phyloP scores from a whole-genome alignment of 2,113 vertebrate species.

The Siphamia tubifer region DNA sequence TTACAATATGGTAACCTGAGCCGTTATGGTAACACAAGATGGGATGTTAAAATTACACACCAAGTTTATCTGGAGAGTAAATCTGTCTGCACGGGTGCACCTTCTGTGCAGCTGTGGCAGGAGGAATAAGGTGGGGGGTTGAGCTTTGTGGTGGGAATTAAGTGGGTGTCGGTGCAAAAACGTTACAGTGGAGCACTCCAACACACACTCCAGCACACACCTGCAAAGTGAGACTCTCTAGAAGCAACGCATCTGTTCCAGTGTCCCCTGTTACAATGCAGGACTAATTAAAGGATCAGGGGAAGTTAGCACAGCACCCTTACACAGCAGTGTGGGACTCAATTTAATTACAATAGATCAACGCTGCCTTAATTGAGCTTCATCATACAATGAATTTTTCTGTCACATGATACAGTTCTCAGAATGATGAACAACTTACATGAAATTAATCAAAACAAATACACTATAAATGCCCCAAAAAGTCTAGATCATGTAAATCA shows the following conservation, averaged over 20 bases:
- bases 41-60: background rate
- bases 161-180: constrained; percentile 14
- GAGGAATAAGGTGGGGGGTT: background rate
- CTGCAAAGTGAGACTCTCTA: constrained; percentile 25
- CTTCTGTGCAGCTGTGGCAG: constrained; percentile 15
- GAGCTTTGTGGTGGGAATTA: constrained; percentile 2
- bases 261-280: constrained; percentile 29
- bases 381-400: constrained; percentile 11
- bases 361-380: constrained; percentile 48
- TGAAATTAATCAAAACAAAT: constrained; percentile 55
- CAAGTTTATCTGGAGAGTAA: background rate
- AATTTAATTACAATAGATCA: constrained; percentile 64
- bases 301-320: constrained; percentile 30
- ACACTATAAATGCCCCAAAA: constrained; percentile 6
- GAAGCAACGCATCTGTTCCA: constrained; percentile 53
- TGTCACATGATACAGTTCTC: constrained; percentile 4
- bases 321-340: constrained; percentile 39
- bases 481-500: constrained; percentile 2
- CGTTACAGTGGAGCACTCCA: constrained; percentile 19
- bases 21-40: background rate
- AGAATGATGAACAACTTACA: background rate
- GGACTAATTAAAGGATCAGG: constrained; percentile 67
- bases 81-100: background rate
- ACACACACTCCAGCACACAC: constrained; percentile 10
- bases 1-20: constrained; percentile 17